Evolutionary conservation across 2,113 vertebrate species (phyloP), one percentile per base, ranked within the genome.

Genomic region (Neomonachus schauinslandi): DNA sequence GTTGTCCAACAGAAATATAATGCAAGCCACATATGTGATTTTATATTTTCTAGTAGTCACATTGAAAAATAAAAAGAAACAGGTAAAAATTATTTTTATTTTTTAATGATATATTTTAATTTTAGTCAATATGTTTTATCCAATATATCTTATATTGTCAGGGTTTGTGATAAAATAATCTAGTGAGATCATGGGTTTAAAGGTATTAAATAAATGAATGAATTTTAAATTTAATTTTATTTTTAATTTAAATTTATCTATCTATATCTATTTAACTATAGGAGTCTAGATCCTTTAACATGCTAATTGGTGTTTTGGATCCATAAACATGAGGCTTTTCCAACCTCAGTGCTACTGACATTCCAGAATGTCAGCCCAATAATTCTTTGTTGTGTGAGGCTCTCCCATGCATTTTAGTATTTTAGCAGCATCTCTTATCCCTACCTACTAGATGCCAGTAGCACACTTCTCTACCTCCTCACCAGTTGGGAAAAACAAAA

Each of bases 11-110:
- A 79, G 46, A 96, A 98, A 92, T 55, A 53, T 15, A 89, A 95
- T 77, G 24, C 12, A 26, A 39, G 84, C 19, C 42, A 91, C 14
- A 76, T 3, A 22, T 33, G 5, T 69, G 76, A 94, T 96, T 85
- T 93, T 95, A 77, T 72, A 28, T 74, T 96, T 94, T 91, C n/a
- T 85, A 39, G n/a, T 82, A 85, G n/a, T 76, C 19, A 96, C 1
- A 71, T 82, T 95, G 59, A 94, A 83, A 84, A 94, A n/a, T 67
- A 71, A 96, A 90, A 89, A 84, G 49, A 82, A 65, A 89, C 4
- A 36, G 61, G n/a, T 63, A 77, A 92, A 92, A 65, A 39, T 76
- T 82, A 87, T 91, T 95, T 88, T 94, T 74, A 72, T 82, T 83
- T 91, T 88, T 94, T 79, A 72, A 71, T 63, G 53, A 57, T 65